Evolutionary conservation across 2,888 invertebrate species (phyloP).

Genomic region (Chrysomela aeneicollis): DNA sequence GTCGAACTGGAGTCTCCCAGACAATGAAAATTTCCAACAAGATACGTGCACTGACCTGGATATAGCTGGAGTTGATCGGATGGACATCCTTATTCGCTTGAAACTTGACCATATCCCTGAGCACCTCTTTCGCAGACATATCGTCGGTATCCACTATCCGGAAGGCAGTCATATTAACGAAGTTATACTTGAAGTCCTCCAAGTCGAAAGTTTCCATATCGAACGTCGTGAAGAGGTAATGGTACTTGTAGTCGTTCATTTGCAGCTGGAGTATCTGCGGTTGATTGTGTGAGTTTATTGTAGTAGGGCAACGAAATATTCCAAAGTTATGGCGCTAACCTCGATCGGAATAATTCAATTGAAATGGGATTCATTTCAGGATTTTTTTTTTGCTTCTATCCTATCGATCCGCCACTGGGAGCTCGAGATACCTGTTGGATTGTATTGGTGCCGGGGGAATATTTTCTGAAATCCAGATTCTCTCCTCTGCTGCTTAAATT

Average conservation of each 20-base stretch:
- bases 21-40: background rate
- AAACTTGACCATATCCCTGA: slow-evolving; percentile 77
- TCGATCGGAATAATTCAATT: too few relatives aligned
- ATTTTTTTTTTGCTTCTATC: too few relatives aligned
- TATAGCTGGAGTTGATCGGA: slow-evolving; percentile 55
- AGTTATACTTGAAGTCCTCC: slow-evolving; percentile 79
- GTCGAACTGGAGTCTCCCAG: background rate
- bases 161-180: slow-evolving; percentile 79
- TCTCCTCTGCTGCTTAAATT: too few relatives aligned
- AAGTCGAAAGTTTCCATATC: slow-evolving; percentile 73
- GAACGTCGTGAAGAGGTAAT: slow-evolving; percentile 81
- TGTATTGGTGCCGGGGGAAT: too few relatives aligned
- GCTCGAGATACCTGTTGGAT: background rate
- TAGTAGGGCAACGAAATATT: too few relatives aligned
- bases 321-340: too few relatives aligned
- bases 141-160: slow-evolving; percentile 76
- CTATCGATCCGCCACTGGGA: background rate
- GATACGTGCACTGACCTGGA: slow-evolving; percentile 52
- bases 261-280: slow-evolving; percentile 79
- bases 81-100: slow-evolving; percentile 59
- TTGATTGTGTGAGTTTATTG: background rate
- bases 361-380: too few relatives aligned
- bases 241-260: slow-evolving; percentile 87
- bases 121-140: slow-evolving; percentile 69
- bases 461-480: too few relatives aligned